Evolutionary conservation across 2,113 vertebrate genomes (phyloP).

Genomic region (Willisornis vidua): DNA sequence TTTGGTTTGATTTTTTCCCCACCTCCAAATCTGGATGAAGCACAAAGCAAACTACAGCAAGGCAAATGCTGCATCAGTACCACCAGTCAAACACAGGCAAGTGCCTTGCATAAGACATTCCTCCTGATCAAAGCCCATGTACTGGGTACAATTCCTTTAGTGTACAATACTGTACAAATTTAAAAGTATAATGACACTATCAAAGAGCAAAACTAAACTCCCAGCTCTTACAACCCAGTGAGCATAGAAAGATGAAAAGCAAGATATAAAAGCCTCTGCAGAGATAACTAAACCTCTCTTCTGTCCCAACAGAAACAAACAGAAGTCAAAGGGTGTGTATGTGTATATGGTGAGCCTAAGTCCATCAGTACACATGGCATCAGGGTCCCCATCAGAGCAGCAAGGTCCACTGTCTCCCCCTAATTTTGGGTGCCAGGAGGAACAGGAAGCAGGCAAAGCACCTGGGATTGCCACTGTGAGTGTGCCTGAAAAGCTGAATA

Average conservation of each 20-base stretch:
- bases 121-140: neutral
- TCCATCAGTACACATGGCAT: accelerated
- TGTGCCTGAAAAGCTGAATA: neutral
- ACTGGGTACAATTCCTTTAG: neutral
- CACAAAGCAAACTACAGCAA: neutral
- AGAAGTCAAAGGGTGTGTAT: neutral
- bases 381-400: neutral
- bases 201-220: neutral
- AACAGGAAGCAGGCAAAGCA: neutral
- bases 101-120: neutral
- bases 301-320: neutral
- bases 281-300: neutral
- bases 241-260: neutral
- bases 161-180: neutral
- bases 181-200: neutral
- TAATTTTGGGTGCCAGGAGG: neutral
- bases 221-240: neutral
- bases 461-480: neutral
- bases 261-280: neutral
- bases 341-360: neutral
- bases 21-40: neutral
- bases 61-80: neutral
- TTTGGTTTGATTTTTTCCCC: neutral
- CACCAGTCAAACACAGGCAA: neutral
- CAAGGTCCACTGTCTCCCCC: neutral